Evolutionary conservation across 2,113 vertebrate species (phyloP), one percentile per base, ranked within the genome.

Genomic region (Budorcas taxicolor): DNA sequence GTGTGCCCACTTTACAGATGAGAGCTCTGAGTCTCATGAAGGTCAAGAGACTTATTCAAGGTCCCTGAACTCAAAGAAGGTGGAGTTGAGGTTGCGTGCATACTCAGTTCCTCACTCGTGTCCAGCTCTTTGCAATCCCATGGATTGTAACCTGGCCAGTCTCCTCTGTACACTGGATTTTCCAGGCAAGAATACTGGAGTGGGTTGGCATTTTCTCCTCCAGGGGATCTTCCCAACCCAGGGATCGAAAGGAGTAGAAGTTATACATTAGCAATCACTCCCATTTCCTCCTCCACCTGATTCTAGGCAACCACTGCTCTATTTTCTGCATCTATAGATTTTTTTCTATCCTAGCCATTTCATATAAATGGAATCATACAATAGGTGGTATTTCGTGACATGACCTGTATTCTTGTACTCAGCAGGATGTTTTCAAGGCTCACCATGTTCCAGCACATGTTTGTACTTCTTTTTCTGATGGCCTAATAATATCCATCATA

Each of bases 1-100:
- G 2, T 55, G 52, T 57, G 33, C 40, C 33, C 85, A 81, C 74
- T 82, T 55, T 53, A 50, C 78, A 80, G 81, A 80, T 8, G 43
- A 96, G 62, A 52, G 71, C 53, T 47, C 60, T 43, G 82, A 85
- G 27, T 43, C 93, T 88, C 43, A 25, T 25, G 78, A 36, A 89
- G 17, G 14, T 13, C 21, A 25, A 80, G 52, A 33, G 36, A 92
- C 55, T 60, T 45, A 31, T 17, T 81, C 27, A 89, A 50, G 13
- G 90, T 67, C 45, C 45, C 52, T 84, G n/a, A 40, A 78, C 52
- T 60, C 90, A 45, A 12, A 67, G n/a, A 40, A 33, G 29, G 45
- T 90, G 27, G 36, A 93, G 58, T 33, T 57, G 53, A 71, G 62
- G 12, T 33, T 83, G 67, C 13, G 67, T 74, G n/a, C 19, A 40